These are phyloP conservation scores for Vesta saturnalis DNA, from an alignment of 2,888 invertebrate genomes.

Conservation along the genomic window DNA sequence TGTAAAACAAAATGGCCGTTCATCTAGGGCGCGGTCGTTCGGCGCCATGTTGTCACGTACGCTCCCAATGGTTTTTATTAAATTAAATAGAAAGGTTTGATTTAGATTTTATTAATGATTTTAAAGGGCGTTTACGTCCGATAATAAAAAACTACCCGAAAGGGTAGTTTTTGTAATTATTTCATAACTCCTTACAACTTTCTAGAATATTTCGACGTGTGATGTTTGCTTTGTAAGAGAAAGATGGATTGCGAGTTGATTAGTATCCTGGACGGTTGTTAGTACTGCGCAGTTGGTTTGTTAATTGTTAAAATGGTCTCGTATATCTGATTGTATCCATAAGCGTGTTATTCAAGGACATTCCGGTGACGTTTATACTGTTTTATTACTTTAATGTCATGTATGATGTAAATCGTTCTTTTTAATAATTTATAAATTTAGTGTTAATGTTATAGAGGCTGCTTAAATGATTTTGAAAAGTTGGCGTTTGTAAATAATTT, in stretches of 20 bases:
- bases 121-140: neutral
- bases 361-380: neutral
- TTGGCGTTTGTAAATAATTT: constrained; percentile 5
- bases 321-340: constrained; percentile 8
- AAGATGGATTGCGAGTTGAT: constrained; percentile 18
- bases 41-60: constrained; percentile 33
- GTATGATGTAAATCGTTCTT: constrained; percentile 1
- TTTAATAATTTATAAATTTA: constrained; percentile 4
- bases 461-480: neutral
- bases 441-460: neutral
- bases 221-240: constrained; percentile 15
- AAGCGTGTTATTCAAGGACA: constrained; percentile 20
- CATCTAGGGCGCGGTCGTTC: constrained; percentile 34
- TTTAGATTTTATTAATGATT: neutral
- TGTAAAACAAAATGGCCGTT: constrained; percentile 30
- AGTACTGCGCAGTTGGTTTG: constrained; percentile 22
- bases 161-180: constrained; percentile 13
- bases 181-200: constrained; percentile 34
- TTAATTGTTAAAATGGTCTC: constrained; percentile 18
- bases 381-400: neutral
- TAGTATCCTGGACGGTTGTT: constrained; percentile 21
- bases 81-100: constrained; percentile 26
- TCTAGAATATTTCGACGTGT: constrained; percentile 32
- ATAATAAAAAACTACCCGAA: neutral
- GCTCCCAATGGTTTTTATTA: constrained; percentile 15